A percentile compares a stretch with the other conserved stretches of the same genome.
phyloP scores from a whole-genome alignment of 2,113 vertebrate genomes.

The Festucalex cinctus region DNA sequence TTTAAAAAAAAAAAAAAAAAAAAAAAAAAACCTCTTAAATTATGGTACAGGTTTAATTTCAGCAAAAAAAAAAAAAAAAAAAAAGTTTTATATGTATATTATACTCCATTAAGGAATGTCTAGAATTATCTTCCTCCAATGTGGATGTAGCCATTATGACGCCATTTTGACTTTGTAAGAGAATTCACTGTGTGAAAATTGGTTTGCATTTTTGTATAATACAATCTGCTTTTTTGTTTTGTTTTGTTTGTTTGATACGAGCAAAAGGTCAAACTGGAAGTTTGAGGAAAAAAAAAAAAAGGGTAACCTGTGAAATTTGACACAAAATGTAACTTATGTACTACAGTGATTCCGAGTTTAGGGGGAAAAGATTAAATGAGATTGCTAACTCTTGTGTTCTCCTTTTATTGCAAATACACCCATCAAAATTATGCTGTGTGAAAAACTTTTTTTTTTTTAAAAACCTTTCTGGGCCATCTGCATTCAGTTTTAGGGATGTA shows the following conservation, averaged over 20 bases:
- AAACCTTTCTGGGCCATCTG: too few species aligned
- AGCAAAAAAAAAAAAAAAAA: slow-evolving; percentile 67
- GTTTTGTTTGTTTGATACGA: slow-evolving; percentile 73
- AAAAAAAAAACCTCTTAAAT: slow-evolving; percentile 76
- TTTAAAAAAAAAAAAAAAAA: slow-evolving; percentile 27
- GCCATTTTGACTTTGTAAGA: slow-evolving; percentile 85
- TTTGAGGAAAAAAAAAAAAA: slow-evolving; percentile 67
- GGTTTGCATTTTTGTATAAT: slow-evolving; percentile 87
- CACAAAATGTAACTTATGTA: slow-evolving; percentile 76
- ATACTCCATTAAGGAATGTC: slow-evolving; percentile 87
- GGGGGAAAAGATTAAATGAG: slow-evolving; percentile 77
- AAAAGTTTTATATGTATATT: slow-evolving; percentile 81
- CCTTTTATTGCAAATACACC: slow-evolving; percentile 4
- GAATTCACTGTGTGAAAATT: slow-evolving; percentile 88
- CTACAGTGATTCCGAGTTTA: slow-evolving; percentile 78
- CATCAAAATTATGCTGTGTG: background rate
- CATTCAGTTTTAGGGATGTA: too few species aligned
- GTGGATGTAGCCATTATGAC: slow-evolving; percentile 84
- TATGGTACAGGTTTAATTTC: slow-evolving; percentile 83
- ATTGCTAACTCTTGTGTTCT: slow-evolving; percentile 67
- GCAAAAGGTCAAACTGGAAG: slow-evolving; percentile 75
- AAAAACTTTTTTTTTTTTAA: background rate
- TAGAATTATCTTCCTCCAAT: slow-evolving; percentile 85
- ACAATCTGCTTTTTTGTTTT: slow-evolving; percentile 78
- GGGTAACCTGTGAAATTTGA: slow-evolving; percentile 73